Evolutionary conservation across 2,797 vertebrate species (phyloP).

Genomic region (Ispidina lecontei): DNA sequence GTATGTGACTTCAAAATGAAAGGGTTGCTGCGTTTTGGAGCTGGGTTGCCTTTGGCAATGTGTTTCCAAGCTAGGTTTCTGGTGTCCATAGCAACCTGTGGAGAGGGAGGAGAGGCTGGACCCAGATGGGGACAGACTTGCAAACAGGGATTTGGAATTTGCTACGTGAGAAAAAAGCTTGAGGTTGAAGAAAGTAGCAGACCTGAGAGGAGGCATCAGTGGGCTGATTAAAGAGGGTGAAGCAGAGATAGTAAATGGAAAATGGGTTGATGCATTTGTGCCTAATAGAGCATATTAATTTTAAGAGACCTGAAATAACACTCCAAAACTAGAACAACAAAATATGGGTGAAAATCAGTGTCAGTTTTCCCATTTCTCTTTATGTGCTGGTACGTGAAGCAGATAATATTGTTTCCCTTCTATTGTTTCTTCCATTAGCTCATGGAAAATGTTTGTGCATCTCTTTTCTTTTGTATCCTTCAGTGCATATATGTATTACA

Average conservation of each 20-base stretch:
- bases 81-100: conserved; percentile 18
- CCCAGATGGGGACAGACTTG: background rate
- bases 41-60: background rate
- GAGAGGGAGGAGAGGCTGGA: background rate
- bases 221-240: background rate
- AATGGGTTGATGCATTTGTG: background rate
- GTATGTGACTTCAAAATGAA: background rate
- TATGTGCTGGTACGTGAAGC: background rate
- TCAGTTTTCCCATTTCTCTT: background rate
- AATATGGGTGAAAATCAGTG: background rate
- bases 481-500: background rate
- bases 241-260: background rate
- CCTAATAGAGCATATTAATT: background rate
- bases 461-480: background rate
- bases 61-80: background rate
- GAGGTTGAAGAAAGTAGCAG: background rate
- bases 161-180: background rate
- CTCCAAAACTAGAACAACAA: background rate
- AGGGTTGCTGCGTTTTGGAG: background rate
- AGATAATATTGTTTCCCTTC: background rate
- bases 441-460: background rate
- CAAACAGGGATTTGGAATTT: background rate
- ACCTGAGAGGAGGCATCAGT: background rate
- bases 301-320: background rate
- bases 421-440: background rate